Base-by-base conservation (phyloP, 2,888 invertebrate genomes). In the Cacoxenus indagator region DNA sequence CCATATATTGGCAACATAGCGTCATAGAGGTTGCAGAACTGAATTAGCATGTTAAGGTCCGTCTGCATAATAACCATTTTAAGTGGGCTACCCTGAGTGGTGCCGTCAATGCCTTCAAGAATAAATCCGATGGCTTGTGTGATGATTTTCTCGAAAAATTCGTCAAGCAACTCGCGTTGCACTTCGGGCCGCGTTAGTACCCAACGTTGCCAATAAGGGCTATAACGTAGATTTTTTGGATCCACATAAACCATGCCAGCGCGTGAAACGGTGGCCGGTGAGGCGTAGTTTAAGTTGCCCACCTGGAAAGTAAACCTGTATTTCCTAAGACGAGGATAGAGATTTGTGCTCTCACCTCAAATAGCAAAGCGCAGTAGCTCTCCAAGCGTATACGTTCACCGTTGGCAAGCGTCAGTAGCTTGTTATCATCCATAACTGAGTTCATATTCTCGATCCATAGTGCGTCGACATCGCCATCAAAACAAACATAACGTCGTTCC, bases 391-490 rank as follows among this genome's bases (percentile, higher is more conserved):
- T 95, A 72, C 96, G 90, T 89, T 97, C 95, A 67, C 96, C 96
- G 86, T 97, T 97, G 4, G 96, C 96, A 69, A 97, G 89, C 0
- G 97, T 97, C 67, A 97, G 89, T 51, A 97, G 89, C 84, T 93
- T 94, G 86, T 97, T 97, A 87, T 97, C 97, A 84, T 97, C 97
- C 97, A 97, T 97, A 1, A 97, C 96, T 0, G 96, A 96, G 89
- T 97, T 97, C 96, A 97, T 97, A 89, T 97, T 97, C 88, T 97
- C 97, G 74, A 97, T 96, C 97, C 97, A 97, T 48, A 96, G 90
- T 0, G 97, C 95, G 89, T 97, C 97, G 2, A 97, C 96, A 85
- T 97, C 96, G 2, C 97, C 97, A 85, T 97, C 97, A 88, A 96
- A 97, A 59, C 97, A 89, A 59, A 96, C 95, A 86, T 95, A 96